A percentile compares a stretch with the other conserved stretches of the same genome.
Conservation (phyloP, 2,888 invertebrate genomes). For the Synanthedon myopaeformis region DNA sequence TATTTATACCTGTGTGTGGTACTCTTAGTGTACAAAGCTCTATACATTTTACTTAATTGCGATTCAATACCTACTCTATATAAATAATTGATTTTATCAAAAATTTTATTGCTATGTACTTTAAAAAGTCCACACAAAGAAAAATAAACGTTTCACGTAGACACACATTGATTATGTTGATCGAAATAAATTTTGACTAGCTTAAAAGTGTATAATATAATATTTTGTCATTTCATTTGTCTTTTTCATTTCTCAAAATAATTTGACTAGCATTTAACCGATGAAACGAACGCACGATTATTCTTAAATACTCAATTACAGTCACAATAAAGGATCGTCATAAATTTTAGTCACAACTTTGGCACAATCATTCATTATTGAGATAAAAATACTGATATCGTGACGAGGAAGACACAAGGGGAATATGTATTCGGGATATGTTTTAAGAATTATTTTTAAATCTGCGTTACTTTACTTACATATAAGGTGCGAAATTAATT, state of each 20-base stretch:
- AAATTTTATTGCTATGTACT: constrained; percentile 58
- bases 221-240: constrained; percentile 21
- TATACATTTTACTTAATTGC: constrained; percentile 67
- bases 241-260: constrained; percentile 40
- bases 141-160: constrained; percentile 16
- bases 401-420: constrained; percentile 60
- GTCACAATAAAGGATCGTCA: constrained; percentile 29
- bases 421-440: constrained; percentile 56
- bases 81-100: constrained; percentile 70
- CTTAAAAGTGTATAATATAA: constrained; percentile 25
- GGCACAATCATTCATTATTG: constrained; percentile 51
- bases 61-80: constrained; percentile 43
- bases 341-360: constrained; percentile 48
- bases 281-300: constrained; percentile 24
- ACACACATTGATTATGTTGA: constrained; percentile 25
- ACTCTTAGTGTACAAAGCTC: constrained; percentile 65
- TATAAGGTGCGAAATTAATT: constrained; percentile 61
- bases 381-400: constrained; percentile 46
- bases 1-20: constrained; percentile 64
- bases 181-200: constrained; percentile 64
- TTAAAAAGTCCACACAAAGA: constrained; percentile 49
- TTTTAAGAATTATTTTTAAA: constrained; percentile 37
- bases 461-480: constrained; percentile 47
- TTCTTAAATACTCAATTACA: constrained; percentile 17
- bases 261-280: constrained; percentile 61